These are phyloP conservation scores for Synergus itoensis DNA, from an alignment of 2,888 invertebrate species.

Conservation along the genomic window DNA sequence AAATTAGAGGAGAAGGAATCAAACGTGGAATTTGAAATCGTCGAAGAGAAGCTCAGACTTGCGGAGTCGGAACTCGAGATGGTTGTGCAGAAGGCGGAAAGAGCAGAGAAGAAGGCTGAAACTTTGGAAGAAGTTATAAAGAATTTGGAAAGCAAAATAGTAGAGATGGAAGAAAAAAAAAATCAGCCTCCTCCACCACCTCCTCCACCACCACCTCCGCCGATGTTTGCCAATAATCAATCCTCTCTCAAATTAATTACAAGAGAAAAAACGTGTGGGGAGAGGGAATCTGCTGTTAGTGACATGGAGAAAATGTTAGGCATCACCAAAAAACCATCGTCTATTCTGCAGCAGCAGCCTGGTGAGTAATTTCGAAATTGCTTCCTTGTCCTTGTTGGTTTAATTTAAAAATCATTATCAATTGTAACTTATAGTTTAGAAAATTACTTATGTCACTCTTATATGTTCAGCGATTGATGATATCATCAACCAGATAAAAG, in stretches of 20 bases:
- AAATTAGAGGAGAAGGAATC: conserved; percentile 84
- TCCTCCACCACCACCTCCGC: conserved; percentile 72
- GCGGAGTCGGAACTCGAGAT: conserved; percentile 85
- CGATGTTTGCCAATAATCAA: conserved; percentile 55
- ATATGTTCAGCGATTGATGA: conserved; percentile 82
- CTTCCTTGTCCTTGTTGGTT: background rate
- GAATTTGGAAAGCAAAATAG: conserved; percentile 65
- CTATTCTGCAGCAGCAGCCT: conserved; percentile 81
- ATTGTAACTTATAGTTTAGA: conserved; percentile 11
- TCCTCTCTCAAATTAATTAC: conserved; percentile 74
- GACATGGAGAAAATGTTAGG: conserved; percentile 82
- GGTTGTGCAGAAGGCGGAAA: conserved; percentile 82
- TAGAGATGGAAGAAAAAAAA: conserved; percentile 67
- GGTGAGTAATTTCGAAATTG: conserved; percentile 68
- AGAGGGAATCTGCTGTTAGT: conserved; percentile 72
- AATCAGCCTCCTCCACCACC: conserved; percentile 75
- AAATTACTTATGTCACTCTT: conserved; percentile 32
- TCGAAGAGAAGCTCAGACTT: conserved; percentile 85
- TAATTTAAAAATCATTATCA: background rate
- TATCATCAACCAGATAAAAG: conserved; percentile 88
- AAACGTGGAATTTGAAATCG: conserved; percentile 83
- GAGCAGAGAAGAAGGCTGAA: conserved; percentile 78
- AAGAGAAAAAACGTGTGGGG: conserved; percentile 62
- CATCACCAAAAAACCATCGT: conserved; percentile 80
- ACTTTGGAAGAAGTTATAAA: conserved; percentile 66